These are phyloP conservation scores for Pseudomyrmex dendroicus DNA, from an alignment of 1,140 invertebrate genomes.

Conservation along the genomic window DNA sequence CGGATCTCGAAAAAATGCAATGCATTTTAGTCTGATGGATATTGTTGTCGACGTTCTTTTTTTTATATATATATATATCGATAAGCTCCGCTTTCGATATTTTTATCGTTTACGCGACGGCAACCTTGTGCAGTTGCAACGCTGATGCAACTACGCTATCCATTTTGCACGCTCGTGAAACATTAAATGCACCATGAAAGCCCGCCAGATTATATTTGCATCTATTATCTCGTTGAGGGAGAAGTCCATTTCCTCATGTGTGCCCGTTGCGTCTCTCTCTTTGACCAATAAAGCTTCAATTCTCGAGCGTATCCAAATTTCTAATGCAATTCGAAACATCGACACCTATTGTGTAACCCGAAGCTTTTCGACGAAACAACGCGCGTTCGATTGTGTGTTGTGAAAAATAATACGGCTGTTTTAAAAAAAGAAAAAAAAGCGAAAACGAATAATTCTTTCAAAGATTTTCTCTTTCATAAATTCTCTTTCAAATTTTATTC, in stretches of 20 bases:
- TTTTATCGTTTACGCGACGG: not conserved
- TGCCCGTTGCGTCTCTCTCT: conserved; percentile 55
- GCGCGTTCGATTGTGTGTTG: not conserved
- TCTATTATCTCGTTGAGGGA: conserved; percentile 69
- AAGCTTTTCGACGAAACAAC: not conserved
- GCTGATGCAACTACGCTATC: conserved; percentile 60
- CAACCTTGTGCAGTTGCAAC: conserved; percentile 24
- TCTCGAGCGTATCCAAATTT: conserved; percentile 42
- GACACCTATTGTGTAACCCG: conserved; percentile 4
- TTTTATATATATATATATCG: no score
- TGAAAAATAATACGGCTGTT: not conserved
- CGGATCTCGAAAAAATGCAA: not conserved
- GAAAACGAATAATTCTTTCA: not conserved
- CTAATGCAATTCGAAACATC: conserved; percentile 25
- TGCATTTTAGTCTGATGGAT: not conserved
- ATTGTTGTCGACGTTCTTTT: no score
- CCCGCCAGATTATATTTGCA: conserved; percentile 73
- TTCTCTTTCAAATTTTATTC: conserved; percentile 9
- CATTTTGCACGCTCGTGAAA: conserved; percentile 73
- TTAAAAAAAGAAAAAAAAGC: not conserved
- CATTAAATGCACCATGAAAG: conserved; percentile 75
- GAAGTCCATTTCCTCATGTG: conserved; percentile 60
- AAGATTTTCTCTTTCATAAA: not conserved
- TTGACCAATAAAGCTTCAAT: conserved; percentile 58
- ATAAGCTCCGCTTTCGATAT: conserved; percentile 33